These are phyloP conservation scores for Amblyjoppa fuscipennis DNA, from an alignment of 2,888 invertebrate species.

Conservation along the genomic window DNA sequence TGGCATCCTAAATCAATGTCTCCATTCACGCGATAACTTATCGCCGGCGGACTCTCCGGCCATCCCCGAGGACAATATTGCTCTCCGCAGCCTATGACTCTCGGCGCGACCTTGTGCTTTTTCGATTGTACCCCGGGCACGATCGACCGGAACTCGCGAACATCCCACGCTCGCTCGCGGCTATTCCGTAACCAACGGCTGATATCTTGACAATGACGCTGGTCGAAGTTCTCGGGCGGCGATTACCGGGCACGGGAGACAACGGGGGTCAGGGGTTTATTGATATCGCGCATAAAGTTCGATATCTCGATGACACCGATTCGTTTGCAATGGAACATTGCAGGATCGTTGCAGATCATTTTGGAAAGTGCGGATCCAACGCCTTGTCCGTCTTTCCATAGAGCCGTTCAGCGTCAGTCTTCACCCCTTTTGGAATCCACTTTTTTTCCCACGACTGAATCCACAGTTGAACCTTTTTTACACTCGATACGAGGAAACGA, in stretches of 20 bases:
- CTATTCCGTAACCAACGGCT: background rate
- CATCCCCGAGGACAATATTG: slow-evolving; percentile 32
- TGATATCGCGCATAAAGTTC: background rate
- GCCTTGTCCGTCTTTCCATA: too few relatives aligned
- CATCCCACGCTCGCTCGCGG: slow-evolving; percentile 10
- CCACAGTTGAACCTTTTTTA: slow-evolving; percentile 3
- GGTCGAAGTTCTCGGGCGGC: slow-evolving; percentile 15
- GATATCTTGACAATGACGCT: slow-evolving; percentile 21
- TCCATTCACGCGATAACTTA: slow-evolving; percentile 71
- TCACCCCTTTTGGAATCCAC: slow-evolving; percentile 5
- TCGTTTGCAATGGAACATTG: background rate
- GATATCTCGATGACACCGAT: background rate
- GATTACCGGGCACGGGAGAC: background rate
- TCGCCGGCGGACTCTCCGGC: slow-evolving; percentile 52
- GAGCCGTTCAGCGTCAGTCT: background rate
- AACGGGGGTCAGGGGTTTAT: background rate
- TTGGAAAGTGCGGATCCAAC: too few relatives aligned
- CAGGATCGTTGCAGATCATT: too few relatives aligned
- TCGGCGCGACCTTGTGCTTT: slow-evolving; percentile 64
- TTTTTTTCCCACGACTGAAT: slow-evolving; percentile 2
- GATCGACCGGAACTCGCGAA: slow-evolving; percentile 35
- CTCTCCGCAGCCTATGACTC: background rate
- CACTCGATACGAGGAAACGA: slow-evolving; percentile 36
- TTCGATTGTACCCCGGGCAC: slow-evolving; percentile 55
- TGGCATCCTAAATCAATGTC: slow-evolving; percentile 71